phyloP scores from a whole-genome alignment of 1,140 invertebrate genomes.

The Mercenaria mercenaria region DNA sequence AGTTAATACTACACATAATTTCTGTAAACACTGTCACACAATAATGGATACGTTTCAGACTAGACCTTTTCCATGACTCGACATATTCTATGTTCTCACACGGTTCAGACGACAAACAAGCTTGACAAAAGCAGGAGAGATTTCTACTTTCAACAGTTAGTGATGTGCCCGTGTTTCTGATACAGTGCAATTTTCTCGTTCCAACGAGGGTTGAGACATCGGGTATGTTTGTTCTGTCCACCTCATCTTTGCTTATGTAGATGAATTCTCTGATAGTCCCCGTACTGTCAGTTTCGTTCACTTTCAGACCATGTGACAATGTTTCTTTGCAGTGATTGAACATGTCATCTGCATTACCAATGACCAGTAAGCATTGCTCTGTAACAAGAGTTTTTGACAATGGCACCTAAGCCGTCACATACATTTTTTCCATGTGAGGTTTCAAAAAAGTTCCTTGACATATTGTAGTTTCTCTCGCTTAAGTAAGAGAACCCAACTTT shows the following conservation, averaged over 20 bases:
- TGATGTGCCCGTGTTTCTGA: constrained; percentile 32
- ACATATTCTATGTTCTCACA: background rate
- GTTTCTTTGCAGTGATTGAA: constrained; percentile 54
- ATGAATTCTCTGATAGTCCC: constrained; percentile 45
- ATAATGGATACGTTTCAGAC: constrained; percentile 2
- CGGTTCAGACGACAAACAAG: background rate
- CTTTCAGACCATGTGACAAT: background rate
- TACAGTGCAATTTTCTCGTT: background rate
- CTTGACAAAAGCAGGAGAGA: constrained; percentile 43
- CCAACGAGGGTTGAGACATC: background rate
- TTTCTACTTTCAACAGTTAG: constrained; percentile 43
- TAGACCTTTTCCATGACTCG: constrained; percentile 9
- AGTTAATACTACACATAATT: too few relatives aligned
- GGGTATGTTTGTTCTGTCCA: constrained; percentile 11
- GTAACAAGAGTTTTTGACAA: constrained; percentile 66
- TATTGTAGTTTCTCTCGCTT: background rate
- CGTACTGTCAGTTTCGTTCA: constrained; percentile 37
- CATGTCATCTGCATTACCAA: constrained; percentile 63
- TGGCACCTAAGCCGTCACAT: constrained; percentile 67
- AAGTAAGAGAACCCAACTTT: background rate
- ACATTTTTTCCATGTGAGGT: constrained; percentile 72
- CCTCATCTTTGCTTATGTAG: background rate
- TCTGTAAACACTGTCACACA: too few relatives aligned
- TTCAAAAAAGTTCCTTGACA: constrained; percentile 67
- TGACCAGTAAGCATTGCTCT: constrained; percentile 61